Conservation (phyloP, 2,113 vertebrate species). For the Cebus imitator region DNA sequence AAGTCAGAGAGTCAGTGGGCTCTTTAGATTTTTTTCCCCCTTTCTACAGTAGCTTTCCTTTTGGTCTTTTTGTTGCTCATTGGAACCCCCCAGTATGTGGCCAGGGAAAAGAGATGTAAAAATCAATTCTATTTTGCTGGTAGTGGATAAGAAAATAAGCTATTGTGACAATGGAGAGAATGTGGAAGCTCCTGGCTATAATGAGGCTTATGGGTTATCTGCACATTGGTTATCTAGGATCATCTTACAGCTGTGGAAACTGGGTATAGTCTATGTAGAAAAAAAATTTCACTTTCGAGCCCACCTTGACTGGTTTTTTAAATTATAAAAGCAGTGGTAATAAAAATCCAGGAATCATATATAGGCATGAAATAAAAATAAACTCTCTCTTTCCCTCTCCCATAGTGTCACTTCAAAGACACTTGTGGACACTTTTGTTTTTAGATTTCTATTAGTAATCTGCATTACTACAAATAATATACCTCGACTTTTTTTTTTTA, state of each 20-base stretch:
- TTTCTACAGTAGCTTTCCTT: neutral
- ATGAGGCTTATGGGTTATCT: neutral
- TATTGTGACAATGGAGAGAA: neutral
- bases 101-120: constrained; percentile 36
- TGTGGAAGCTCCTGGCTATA: neutral
- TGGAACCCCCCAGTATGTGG: neutral
- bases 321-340: neutral
- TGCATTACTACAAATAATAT: neutral
- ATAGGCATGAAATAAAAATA: neutral
- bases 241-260: neutral
- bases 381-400: neutral
- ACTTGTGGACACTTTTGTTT: neutral
- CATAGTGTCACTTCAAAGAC: neutral
- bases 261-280: neutral
- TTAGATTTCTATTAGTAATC: neutral
- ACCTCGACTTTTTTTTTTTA: neutral
- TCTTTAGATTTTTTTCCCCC: neutral
- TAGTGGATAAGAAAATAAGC: constrained; percentile 27
- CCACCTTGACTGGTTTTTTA: neutral
- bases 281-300: neutral
- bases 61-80: constrained; percentile 26
- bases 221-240: neutral
- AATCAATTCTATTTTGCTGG: constrained; percentile 31
- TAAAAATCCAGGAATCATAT: neutral
- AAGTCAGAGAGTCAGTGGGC: neutral